These are phyloP conservation scores for Halcyon chelicuti DNA, from an alignment of 2,797 vertebrate species.

Conservation along the genomic window DNA sequence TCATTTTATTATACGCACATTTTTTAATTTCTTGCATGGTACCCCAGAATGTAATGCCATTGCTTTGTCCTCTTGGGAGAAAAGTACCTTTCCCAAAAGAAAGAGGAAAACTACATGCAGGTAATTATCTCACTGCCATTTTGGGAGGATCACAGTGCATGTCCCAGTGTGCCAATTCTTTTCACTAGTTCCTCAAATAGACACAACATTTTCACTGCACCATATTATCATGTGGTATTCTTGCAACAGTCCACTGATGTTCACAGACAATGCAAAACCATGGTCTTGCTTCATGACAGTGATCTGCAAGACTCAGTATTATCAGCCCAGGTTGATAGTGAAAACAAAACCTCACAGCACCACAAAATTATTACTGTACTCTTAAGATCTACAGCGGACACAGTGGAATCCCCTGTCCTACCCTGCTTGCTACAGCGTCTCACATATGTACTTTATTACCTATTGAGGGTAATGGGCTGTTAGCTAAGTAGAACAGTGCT, in stretches of 20 bases:
- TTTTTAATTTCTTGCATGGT: neutral
- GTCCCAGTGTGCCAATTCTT: neutral
- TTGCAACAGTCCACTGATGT: neutral
- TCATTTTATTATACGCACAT: neutral
- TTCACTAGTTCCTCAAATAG: neutral
- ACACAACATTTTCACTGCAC: neutral
- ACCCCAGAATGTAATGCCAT: neutral
- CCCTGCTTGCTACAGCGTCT: neutral
- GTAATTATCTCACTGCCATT: neutral
- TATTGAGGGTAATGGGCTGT: slow-evolving; percentile 10
- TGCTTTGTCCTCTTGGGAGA: neutral
- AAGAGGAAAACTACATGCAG: neutral
- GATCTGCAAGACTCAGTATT: rapidly evolving
- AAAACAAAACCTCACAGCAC: neutral
- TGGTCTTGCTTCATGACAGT: neutral
- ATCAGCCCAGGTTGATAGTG: neutral
- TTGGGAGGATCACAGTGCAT: neutral
- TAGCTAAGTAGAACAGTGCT: slow-evolving; percentile 22
- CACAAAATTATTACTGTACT: neutral
- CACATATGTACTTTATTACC: neutral
- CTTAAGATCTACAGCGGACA: neutral
- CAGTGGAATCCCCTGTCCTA: neutral
- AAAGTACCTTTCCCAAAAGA: neutral
- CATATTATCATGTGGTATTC: neutral
- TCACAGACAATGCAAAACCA: neutral